Conservation (phyloP, 2,797 vertebrate genomes). For the Sylvia borin region DNA sequence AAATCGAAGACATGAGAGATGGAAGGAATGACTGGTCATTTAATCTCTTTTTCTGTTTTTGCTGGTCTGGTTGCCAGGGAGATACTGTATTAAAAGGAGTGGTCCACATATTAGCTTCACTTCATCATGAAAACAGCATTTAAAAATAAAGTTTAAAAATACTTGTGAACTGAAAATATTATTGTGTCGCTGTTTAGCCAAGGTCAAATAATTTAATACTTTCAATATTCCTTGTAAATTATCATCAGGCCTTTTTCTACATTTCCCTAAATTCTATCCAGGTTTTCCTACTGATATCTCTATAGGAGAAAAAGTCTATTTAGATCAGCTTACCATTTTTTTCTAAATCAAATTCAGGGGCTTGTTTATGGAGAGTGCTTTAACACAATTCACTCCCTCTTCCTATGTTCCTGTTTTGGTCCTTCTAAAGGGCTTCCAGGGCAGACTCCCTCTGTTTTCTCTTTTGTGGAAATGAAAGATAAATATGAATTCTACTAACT, state of each 20-base stretch:
- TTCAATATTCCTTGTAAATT: background rate
- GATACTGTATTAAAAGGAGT: constrained; percentile 53
- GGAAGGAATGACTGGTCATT: constrained; percentile 43
- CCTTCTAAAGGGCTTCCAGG: background rate
- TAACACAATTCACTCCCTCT: background rate
- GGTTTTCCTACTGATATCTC: background rate
- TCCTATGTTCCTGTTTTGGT: background rate
- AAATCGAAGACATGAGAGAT: constrained; percentile 21
- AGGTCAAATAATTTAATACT: constrained; percentile 29
- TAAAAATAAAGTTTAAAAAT: constrained; percentile 63
- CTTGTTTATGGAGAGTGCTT: background rate
- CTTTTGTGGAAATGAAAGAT: background rate
- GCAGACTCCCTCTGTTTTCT: background rate
- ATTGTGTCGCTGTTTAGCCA: constrained; percentile 37
- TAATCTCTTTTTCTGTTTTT: constrained; percentile 58
- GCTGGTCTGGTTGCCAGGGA: constrained; percentile 14
- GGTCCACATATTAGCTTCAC: background rate
- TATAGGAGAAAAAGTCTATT: background rate
- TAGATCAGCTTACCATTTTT: background rate
- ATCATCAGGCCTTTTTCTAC: background rate
- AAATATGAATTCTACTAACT: background rate
- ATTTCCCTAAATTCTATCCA: background rate
- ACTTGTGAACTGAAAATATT: constrained; percentile 24
- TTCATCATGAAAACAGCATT: constrained; percentile 36
- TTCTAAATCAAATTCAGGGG: background rate